phyloP scores from a whole-genome alignment of 2,797 vertebrate species.

The Philypnodon macrostomus region DNA sequence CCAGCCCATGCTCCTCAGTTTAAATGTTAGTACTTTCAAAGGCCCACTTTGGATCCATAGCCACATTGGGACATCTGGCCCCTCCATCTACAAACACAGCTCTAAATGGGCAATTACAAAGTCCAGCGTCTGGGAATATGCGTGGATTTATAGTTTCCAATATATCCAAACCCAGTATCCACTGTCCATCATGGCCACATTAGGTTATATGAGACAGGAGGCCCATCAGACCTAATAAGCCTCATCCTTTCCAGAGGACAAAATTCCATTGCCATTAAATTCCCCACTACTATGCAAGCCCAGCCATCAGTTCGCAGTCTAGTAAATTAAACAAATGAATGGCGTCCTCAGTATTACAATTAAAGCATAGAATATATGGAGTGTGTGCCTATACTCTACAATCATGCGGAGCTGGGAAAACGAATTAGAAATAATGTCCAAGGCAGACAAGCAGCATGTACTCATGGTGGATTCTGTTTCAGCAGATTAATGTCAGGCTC shows the following conservation, averaged over 20 bases:
- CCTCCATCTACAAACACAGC: constrained; percentile 70
- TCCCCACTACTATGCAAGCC: constrained; percentile 43
- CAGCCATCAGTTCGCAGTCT: constrained; percentile 59
- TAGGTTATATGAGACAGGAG: constrained; percentile 77
- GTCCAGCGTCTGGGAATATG: constrained; percentile 63
- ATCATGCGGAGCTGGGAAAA: constrained; percentile 35
- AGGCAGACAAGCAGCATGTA: constrained; percentile 38
- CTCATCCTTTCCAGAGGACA: constrained; percentile 76
- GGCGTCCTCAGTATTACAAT: constrained; percentile 61
- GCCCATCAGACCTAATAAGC: constrained; percentile 78
- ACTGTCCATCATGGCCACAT: constrained; percentile 74
- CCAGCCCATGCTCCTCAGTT: constrained; percentile 57
- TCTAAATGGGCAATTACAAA: constrained; percentile 78
- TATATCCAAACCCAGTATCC: constrained; percentile 66
- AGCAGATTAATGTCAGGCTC: constrained; percentile 44
- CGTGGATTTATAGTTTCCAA: constrained; percentile 71
- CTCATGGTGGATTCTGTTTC: constrained; percentile 47
- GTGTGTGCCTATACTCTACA: constrained; percentile 36
- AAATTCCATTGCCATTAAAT: constrained; percentile 72
- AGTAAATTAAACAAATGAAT: constrained; percentile 73
- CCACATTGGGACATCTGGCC: constrained; percentile 76
- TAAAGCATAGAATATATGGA: constrained; percentile 63
- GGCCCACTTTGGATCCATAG: constrained; percentile 55
- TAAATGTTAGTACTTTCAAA: constrained; percentile 51
- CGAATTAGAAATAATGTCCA: constrained; percentile 61